These are phyloP conservation scores for Luidia sarsii DNA, from an alignment of 53 echinoderm and acorn worm species.

Conservation along the genomic window DNA sequence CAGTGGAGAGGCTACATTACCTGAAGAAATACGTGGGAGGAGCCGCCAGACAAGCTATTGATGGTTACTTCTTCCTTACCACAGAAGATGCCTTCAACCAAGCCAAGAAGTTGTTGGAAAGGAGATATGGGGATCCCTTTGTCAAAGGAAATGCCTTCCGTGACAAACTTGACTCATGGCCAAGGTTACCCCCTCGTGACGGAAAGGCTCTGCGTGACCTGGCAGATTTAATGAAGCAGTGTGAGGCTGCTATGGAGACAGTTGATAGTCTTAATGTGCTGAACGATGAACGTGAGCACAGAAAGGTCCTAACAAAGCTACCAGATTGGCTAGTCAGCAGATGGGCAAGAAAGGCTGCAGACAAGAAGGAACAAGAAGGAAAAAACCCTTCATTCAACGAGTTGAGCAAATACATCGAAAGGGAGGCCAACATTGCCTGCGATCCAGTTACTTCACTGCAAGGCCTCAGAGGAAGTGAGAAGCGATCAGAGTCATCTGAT, in stretches of 20 bases:
- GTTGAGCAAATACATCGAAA: neutral
- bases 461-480: no score
- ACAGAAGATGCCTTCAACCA: conserved; percentile 5
- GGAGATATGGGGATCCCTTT: conserved; percentile 38
- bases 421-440: conserved; percentile 1
- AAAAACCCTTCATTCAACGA: neutral
- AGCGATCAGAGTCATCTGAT: no score
- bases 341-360: neutral
- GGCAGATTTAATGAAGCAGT: conserved; percentile 33
- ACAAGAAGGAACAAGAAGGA: neutral
- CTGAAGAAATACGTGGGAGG: conserved; percentile 61
- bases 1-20: conserved; percentile 43
- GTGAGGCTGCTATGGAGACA: neutral
- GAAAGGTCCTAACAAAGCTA: neutral
- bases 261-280: conserved; percentile 8
- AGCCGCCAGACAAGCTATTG: conserved; percentile 43
- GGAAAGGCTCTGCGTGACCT: conserved; percentile 16
- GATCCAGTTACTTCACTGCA: conserved; percentile 1
- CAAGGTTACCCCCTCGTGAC: conserved; percentile 23
- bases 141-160: conserved; percentile 27
- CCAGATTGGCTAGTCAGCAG: neutral
- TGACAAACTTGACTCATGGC: conserved; percentile 27
- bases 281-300: neutral
- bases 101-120: conserved; percentile 25
- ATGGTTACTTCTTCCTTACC: conserved; percentile 51